Evolutionary conservation across 2,113 vertebrate genomes (phyloP), one percentile per base, ranked within the genome.

Genomic region (Ceyx melanurus): DNA sequence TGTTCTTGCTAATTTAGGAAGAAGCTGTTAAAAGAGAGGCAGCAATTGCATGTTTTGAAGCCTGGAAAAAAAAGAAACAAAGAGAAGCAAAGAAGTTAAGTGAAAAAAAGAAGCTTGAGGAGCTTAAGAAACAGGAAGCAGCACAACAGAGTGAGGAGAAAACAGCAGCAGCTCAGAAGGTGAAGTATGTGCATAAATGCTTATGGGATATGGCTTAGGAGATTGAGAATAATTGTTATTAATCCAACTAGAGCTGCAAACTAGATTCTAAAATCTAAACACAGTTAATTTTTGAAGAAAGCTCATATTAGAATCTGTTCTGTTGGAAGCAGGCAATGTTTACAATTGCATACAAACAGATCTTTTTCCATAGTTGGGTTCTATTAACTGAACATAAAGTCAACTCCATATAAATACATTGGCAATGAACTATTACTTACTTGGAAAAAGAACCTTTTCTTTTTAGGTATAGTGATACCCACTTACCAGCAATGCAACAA

Each of bases 1-100:
- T 77, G 28, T 75, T 70, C 53, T 45, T 81, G 94, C 48, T 57
- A 57, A 89, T 84, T 48, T 43, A 98, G 97, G 90, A 98, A 90
- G 97, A 86, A 95, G 95, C 95, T 43, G 68, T 96, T 70, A 99
- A 98, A 96, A 98, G 95, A 95, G 97, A 98, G 73, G 98, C 98
- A 87, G 98, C 98, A 23, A 94, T 97, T 80, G 98, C 98, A 13
- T 98, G 98, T 25, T 99, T 98, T 82, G 97, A 98, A 86, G 98
- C 99, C 35, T 99, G 99, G 99, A 99, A 98, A 86, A 97, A 98
- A 75, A 98, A 98, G 96, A 99, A 99, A 91, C 87, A 71, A 51
- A 97, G 97, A 85, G 97, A 94, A 87, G 95, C 98, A 68, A 98
- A 97, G 97, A 97, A 96, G 65, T 95, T 98, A 85, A 94, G 83